Base-by-base conservation (phyloP, 2,888 invertebrate species). In the Anthrax anthrax region DNA sequence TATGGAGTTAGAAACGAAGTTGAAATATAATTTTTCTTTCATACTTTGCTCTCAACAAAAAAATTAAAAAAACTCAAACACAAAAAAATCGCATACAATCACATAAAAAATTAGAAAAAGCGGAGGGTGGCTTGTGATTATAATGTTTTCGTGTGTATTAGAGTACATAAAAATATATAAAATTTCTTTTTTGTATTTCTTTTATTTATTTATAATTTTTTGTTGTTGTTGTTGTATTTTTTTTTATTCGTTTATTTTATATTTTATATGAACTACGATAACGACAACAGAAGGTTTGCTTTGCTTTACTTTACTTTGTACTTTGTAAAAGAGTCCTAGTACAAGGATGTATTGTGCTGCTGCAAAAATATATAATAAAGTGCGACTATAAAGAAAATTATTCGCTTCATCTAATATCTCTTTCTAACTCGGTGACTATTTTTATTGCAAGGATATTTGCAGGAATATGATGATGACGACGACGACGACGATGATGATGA, bases 351-450 rank as follows among this genome's bases (percentile, higher is more conserved):
- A 16, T n/a, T 34, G 45, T 40, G 40, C 40, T 34, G 45, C 40
- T 41, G 42, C 42, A 42, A 46, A 42, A 46, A 41, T 46, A n/a
- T n/a, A 42, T 32, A 32, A 32, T 46, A 46, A 40, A 46, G 46
- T 46, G 46, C 46, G 46, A 46, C 41, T 46, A 46, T 46, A 46
- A 46, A 46, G 46, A 42, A 46, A 46, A 46, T 46, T 46, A 41
- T 46, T 42, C 46, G 46, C 50, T 54, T 58, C 51, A 55, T 60
- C 62, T 63, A 64, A 63, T 62, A 63, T 65, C 64, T 66, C 66
- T 64, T 64, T 65, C 65, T 65, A 65, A 65, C 62, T 65, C 63
- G 62, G 52, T 47, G 47, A 47, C 47, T 42, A 47, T 38, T 46
- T 46, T 46, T 46, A 41, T 46, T 46, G 34, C 17, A n/a, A 16